Base-by-base conservation (phyloP, 1,140 invertebrate genomes). In the Centruroides sculpturatus region DNA sequence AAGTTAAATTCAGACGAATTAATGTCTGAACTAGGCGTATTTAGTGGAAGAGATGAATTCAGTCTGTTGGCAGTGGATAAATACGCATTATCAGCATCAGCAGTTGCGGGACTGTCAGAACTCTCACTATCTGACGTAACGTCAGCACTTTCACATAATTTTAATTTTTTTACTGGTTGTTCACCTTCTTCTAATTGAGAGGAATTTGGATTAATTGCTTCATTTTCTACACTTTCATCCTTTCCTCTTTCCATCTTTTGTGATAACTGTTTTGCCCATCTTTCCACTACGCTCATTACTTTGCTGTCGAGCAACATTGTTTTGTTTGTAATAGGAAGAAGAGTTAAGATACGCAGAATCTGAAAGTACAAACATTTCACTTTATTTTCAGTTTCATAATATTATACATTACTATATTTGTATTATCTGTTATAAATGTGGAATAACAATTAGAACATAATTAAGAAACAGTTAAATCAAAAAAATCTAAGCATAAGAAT, bases 221-320 rank as follows among this genome's bases (percentile, higher is more conserved):
- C 51, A 57, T 36, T 34, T 50, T 7, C 53, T 10, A 8, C 34
- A 54, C 5, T n/a, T 41, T 50, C 55, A 51, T 10, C 34, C 48
- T 59, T 60, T 56, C 11, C 35, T 57, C 6, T 49, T 52, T 13
- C 23, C 5, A 49, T 50, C 50, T 35, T 23, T 47, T 34, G 23
- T 52, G 55, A 55, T 46, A 35, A 59, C 35, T 54, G 57, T 36
- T 64, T 13, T 9, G 82, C 75, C 90, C 89, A 93, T 66, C 83
- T 82, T 71, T 92, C 83, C 52, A 96, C 84, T 13, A 89, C 81
- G 35, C 61, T 64, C 57, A 79, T 66, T 54, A 98, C 85, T 71
- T 93, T 91, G 69, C 88, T 92, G 66, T 97, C 92, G 71, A 87
- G 85, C 3, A 97, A 76, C 76, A 93, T 86, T 0, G 88, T 94